Evolutionary conservation across 1,140 invertebrate genomes (phyloP).

Genomic region (Drosophila micromelanica): DNA sequence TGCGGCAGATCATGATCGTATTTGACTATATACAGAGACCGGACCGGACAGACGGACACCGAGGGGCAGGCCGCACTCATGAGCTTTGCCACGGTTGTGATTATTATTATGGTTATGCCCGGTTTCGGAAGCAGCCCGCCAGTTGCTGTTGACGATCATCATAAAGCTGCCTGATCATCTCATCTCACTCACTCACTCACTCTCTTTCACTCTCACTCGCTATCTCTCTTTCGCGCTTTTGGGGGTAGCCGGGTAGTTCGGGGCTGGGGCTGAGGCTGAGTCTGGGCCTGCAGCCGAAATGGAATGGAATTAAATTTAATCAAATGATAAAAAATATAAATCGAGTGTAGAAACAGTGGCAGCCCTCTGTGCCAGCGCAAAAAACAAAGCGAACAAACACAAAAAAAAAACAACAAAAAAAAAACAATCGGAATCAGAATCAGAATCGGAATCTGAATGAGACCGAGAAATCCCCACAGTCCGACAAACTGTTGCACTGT

Average conservation of each 20-base stretch:
- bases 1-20: no score
- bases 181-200: slow-evolving; percentile 8
- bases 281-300: slow-evolving; percentile 63
- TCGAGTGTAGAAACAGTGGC: slow-evolving; percentile 79
- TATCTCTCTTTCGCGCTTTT: no score
- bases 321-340: slow-evolving; percentile 83
- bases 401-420: slow-evolving; percentile 26
- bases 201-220: not conserved
- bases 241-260: no score
- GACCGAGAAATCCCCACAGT: slow-evolving; percentile 37
- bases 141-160: slow-evolving; percentile 31
- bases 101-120: slow-evolving; percentile 62
- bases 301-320: slow-evolving; percentile 81
- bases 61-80: slow-evolving; percentile 13
- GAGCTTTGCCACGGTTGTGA: slow-evolving; percentile 51
- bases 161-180: slow-evolving; percentile 29
- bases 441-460: slow-evolving; percentile 33
- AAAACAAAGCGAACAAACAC: slow-evolving; percentile 7
- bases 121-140: slow-evolving; percentile 66
- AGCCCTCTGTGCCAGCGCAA: slow-evolving; percentile 65
- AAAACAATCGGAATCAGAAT: slow-evolving; percentile 38
- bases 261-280: slow-evolving; percentile 29
- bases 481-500: slow-evolving; percentile 39
- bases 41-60: slow-evolving; percentile 7
- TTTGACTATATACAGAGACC: not conserved